Evolutionary conservation across 2,113 vertebrate genomes (phyloP), one percentile per base, ranked within the genome.

Genomic region (Pelobates fuscus): DNA sequence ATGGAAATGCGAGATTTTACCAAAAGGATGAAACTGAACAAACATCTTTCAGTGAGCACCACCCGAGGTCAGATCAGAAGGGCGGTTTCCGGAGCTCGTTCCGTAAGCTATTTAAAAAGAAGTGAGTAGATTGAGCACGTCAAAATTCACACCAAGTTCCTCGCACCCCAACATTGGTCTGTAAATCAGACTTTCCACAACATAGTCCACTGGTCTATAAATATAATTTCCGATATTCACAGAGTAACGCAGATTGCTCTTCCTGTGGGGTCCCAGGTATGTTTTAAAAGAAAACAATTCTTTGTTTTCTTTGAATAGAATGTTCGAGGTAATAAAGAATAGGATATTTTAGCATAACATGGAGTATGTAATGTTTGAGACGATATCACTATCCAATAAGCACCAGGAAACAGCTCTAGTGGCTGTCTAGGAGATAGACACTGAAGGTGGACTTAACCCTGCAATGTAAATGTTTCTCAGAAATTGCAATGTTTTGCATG

Each of bases 81-180:
- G 95, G 95, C 88, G 94, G 96, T 65, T 97, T 99, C 83, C 94
- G 96, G 67, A 98, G 92, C 88, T 99, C 97, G 60, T 98, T 99
- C 87, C 96, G 95, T 90, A 98, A 96, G 80, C 94, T 99, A 85
- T 99, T 99, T 92, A 99, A 96, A 89, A 98, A 98, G 88, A 99
- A 96, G 96, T 99, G 86, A 94, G 89, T 87, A 87, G 84, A 64
- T 79, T 74, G 78, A 70, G 69, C 80, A 82, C 78, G 79, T 23
- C 30, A 66, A 77, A 71, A 59, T 24, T 69, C 64, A 77, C 68
- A 58, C 52, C 69, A 65, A 78, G 62, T 46, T 70, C 15, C 44
- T 17, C 12, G 15, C 4, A 49, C 44, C 8, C 15, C 12, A 49
- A 17, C 14, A n/a, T 14, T 11, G 15, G 44, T 11, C 44, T 49